These are phyloP conservation scores for Callyntrura guangdongensis DNA, from an alignment of 2,888 invertebrate genomes.

Conservation along the genomic window DNA sequence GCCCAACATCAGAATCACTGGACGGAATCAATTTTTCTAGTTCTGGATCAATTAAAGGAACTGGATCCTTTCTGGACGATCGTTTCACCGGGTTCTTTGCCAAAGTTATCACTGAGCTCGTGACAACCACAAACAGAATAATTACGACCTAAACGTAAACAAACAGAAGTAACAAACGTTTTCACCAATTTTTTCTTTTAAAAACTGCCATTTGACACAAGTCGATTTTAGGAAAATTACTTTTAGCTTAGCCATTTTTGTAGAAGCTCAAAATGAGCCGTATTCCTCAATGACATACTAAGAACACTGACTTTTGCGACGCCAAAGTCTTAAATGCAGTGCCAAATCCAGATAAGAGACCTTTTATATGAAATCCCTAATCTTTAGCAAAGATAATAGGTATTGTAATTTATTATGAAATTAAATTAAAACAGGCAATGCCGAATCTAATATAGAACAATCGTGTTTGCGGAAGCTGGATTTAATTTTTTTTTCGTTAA, in stretches of 20 bases:
- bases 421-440: too few relatives aligned
- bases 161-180: background rate
- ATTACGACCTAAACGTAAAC: background rate
- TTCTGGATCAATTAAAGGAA: background rate
- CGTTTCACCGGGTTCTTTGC: too few relatives aligned
- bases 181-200: background rate
- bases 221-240: conserved; percentile 21
- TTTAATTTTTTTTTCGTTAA: too few relatives aligned
- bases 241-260: conserved; percentile 44
- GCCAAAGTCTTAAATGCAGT: background rate
- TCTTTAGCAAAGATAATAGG: too few relatives aligned
- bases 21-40: conserved; percentile 1
- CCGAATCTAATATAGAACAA: too few relatives aligned
- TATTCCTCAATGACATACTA: background rate
- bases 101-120: background rate
- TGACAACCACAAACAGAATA: background rate
- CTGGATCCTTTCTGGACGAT: background rate
- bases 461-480: too few relatives aligned
- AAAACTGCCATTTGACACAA: background rate
- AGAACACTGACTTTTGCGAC: background rate
- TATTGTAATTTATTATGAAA: too few relatives aligned
- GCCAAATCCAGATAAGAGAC: background rate
- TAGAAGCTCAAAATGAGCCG: conserved; percentile 34
- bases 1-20: background rate
- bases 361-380: too few relatives aligned